A percentile compares a stretch with the other conserved stretches of the same genome.
phyloP scores from a whole-genome alignment of 2,797 vertebrate genomes.

The Liparis tanakae region DNA sequence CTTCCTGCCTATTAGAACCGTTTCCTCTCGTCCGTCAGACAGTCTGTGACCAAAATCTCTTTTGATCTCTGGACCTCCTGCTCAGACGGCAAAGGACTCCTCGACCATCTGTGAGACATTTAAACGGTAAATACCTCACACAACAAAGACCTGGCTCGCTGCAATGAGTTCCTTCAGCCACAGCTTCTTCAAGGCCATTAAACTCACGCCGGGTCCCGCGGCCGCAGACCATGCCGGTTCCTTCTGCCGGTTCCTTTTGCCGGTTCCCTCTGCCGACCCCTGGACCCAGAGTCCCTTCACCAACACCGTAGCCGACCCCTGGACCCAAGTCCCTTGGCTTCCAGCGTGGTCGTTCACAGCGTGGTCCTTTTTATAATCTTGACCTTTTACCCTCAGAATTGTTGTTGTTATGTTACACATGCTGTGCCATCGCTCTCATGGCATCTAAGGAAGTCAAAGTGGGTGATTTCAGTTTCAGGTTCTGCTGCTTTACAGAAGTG shows the following conservation, averaged over 20 bases:
- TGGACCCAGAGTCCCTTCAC: too few relatives aligned
- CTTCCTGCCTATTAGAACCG: constrained; percentile 12
- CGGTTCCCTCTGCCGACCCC: too few relatives aligned
- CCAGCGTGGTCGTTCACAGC: too few relatives aligned
- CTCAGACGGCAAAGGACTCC: neutral
- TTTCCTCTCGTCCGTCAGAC: constrained; percentile 44
- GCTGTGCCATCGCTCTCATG: neutral
- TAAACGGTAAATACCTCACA: neutral
- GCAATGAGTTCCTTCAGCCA: neutral
- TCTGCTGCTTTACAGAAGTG: neutral
- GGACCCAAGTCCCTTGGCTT: too few relatives aligned
- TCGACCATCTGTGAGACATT: neutral
- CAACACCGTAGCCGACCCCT: too few relatives aligned
- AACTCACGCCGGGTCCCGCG: too few relatives aligned
- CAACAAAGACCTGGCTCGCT: neutral
- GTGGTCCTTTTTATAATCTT: too few relatives aligned
- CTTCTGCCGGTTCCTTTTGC: too few relatives aligned
- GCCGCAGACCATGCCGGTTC: too few relatives aligned
- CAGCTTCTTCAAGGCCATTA: neutral
- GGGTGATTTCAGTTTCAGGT: neutral
- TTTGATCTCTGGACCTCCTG: neutral
- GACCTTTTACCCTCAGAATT: too few relatives aligned
- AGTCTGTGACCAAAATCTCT: neutral
- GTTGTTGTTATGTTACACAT: neutral
- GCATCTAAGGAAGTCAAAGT: neutral